phyloP scores from a whole-genome alignment of 2,888 invertebrate genomes.

The Hirtodrosophila trivittata region DNA sequence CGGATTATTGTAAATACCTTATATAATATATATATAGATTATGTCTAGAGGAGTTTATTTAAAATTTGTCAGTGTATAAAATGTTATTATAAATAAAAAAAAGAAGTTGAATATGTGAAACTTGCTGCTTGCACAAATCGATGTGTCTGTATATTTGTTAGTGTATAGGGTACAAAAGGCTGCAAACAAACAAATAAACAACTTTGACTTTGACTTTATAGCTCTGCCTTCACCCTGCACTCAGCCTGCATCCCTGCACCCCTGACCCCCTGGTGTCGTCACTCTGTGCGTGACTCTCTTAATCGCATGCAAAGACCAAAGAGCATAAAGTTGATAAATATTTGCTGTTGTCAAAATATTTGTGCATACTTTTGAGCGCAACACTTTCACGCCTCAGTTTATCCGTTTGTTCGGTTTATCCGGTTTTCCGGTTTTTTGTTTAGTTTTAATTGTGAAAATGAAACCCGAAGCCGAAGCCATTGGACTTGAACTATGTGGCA shows the following conservation, averaged over 20 bases:
- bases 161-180: constrained; percentile 26
- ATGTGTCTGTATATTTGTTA: constrained; percentile 17
- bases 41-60: too few relatives aligned
- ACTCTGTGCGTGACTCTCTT: not conserved
- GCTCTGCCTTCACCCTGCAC: constrained; percentile 48
- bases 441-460: constrained; percentile 67
- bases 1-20: too few relatives aligned
- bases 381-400: constrained; percentile 51
- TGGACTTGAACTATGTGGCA: constrained; percentile 33
- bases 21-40: too few relatives aligned
- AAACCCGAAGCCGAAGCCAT: constrained; percentile 3
- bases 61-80: too few relatives aligned
- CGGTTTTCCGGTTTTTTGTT: constrained; percentile 36
- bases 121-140: not conserved
- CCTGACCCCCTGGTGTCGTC: not conserved
- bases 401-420: constrained; percentile 4
- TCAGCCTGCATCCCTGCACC: not conserved
- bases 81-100: too few relatives aligned
- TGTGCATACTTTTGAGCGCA: constrained; percentile 59
- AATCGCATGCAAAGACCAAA: constrained; percentile 63
- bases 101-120: too few relatives aligned
- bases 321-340: constrained; percentile 69
- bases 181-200: constrained; percentile 59
- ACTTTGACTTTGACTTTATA: constrained; percentile 74
- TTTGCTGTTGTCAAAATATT: constrained; percentile 71